Evolutionary conservation across 2,113 vertebrate species (phyloP).

Genomic region (Lota lota): DNA sequence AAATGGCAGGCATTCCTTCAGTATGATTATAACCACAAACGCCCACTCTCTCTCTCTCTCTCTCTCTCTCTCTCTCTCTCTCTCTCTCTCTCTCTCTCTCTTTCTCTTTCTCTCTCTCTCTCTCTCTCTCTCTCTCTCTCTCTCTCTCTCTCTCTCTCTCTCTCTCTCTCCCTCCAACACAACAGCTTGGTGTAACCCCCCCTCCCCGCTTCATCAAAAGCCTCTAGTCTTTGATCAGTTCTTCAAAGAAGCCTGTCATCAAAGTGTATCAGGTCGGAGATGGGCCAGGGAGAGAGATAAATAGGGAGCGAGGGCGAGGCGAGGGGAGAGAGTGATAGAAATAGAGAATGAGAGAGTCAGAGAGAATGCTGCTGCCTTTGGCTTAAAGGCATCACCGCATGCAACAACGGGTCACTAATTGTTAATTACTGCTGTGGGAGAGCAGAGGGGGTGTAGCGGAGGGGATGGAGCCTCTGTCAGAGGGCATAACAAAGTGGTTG

Average conservation of each 20-base stretch:
- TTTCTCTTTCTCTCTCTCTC: not conserved
- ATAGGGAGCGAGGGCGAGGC: not conserved
- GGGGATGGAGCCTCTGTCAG: conserved; percentile 11
- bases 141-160: conserved; percentile 6
- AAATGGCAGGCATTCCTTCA: conserved; percentile 5
- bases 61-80: not conserved
- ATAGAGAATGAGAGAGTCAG: conserved; percentile 15
- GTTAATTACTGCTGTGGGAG: conserved; percentile 56
- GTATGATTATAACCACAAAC: not conserved
- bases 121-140: not conserved
- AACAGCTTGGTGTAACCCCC: conserved; percentile 60
- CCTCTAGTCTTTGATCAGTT: conserved; percentile 63
- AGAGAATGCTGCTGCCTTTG: conserved; percentile 33
- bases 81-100: not conserved
- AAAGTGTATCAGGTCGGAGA: conserved; percentile 68
- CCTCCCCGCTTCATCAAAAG: conserved; percentile 61
- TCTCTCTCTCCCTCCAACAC: conserved; percentile 28
- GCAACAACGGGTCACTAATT: conserved; percentile 62
- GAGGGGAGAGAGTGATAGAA: conserved; percentile 12
- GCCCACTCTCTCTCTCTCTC: not conserved
- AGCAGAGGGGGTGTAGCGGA: not conserved
- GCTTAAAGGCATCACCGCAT: conserved; percentile 38
- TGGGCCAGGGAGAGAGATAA: conserved; percentile 33
- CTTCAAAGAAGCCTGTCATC: conserved; percentile 69
- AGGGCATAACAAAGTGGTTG: not conserved